A percentile compares a stretch with the other conserved stretches of the same genome.
phyloP scores from a whole-genome alignment of 1,140 invertebrate genomes.

The Watersipora subatra region DNA sequence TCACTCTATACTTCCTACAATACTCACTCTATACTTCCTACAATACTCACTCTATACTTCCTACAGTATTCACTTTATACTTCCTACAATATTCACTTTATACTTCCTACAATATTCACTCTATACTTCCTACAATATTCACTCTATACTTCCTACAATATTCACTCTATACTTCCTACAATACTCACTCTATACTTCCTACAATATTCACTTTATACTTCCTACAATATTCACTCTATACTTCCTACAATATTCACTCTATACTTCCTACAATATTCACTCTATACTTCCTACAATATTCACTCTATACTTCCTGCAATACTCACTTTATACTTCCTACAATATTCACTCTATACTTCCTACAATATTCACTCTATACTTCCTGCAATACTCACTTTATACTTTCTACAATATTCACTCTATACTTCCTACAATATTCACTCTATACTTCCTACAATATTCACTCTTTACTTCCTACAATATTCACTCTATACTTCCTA shows the following conservation, averaged over 20 bases:
- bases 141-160: neutral
- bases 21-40: conserved; percentile 1
- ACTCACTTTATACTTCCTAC: neutral
- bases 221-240: neutral
- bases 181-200: neutral
- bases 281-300: neutral
- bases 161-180: conserved; percentile 4
- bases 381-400: neutral
- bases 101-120: neutral
- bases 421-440: neutral
- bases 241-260: neutral
- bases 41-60: conserved; percentile 1
- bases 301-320: conserved; percentile 5
- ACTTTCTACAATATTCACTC: conserved; percentile 1
- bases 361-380: conserved; percentile 1
- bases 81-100: neutral
- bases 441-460: conserved; percentile 4
- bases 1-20: neutral
- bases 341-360: neutral
- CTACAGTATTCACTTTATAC: neutral
- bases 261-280: neutral
- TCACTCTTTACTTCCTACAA: neutral
- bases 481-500: conserved; percentile 1
- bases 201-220: neutral
- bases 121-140: conserved; percentile 4